Percentiles rank a stretch among this genome's conserved stretches.
These are phyloP conservation scores for Tachina fera DNA, from an alignment of 2,888 invertebrate species.

Conservation along the genomic window DNA sequence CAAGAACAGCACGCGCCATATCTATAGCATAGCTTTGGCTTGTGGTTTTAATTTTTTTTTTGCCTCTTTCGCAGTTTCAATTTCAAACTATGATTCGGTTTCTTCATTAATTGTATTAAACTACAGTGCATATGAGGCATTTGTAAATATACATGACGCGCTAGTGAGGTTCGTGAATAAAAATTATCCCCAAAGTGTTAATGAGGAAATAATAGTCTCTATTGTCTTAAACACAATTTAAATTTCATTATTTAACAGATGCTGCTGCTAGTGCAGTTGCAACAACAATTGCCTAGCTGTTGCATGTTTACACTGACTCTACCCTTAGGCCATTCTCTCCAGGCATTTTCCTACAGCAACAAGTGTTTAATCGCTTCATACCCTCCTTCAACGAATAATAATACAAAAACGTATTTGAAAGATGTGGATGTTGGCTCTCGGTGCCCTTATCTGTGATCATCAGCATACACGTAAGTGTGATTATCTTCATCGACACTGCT, in stretches of 20 bases:
- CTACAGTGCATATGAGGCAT: background rate
- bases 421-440: conserved; percentile 6
- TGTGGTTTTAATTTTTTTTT: background rate
- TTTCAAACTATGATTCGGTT: conserved; percentile 32
- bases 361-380: conserved; percentile 62
- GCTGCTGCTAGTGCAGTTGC: conserved; percentile 13
- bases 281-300: conserved; percentile 13
- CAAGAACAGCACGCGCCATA: conserved; percentile 60
- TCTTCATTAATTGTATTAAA: conserved; percentile 25
- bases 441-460: conserved; percentile 63
- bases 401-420: conserved; percentile 2
- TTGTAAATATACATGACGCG: conserved; percentile 73
- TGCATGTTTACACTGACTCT: conserved; percentile 47
- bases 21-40: background rate
- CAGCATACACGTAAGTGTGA: conserved; percentile 38
- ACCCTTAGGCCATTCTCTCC: conserved; percentile 45
- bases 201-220: conserved; percentile 78
- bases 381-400: conserved; percentile 28
- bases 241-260: conserved; percentile 54
- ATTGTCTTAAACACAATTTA: conserved; percentile 58
- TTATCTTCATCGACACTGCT: conserved; percentile 42
- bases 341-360: conserved; percentile 46
- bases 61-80: conserved; percentile 21
- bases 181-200: conserved; percentile 80
- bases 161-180: conserved; percentile 74